phyloP scores from a whole-genome alignment of 64 coral and sea anemone genomes.

The Pocillopora verrucosa region DNA sequence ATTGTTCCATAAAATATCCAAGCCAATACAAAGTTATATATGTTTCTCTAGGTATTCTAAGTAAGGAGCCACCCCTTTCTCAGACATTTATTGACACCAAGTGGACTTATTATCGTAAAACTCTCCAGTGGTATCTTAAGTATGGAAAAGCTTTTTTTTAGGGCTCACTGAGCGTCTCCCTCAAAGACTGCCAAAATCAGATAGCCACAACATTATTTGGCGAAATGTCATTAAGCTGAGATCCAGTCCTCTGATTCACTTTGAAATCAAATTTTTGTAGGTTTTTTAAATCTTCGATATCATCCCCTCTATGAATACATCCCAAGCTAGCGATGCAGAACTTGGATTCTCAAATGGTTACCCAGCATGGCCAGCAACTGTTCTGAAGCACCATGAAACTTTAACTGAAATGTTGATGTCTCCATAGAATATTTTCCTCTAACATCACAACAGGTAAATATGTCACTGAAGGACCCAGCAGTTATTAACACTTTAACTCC shows the following conservation, averaged over 20 bases:
- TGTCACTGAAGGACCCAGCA: no score
- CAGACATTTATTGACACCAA: constrained; percentile 17
- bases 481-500: no score
- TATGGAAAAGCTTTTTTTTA: constrained; percentile 15
- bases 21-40: neutral
- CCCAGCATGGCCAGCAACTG: no score
- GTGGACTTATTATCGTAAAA: neutral
- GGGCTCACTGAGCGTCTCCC: constrained; percentile 1
- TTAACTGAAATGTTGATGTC: neutral
- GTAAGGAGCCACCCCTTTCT: no score
- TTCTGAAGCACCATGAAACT: no score
- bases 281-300: neutral
- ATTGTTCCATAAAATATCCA: neutral
- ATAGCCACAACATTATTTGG: constrained; percentile 17
- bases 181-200: neutral
- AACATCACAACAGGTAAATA: neutral
- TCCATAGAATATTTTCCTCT: neutral
- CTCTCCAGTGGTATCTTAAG: constrained; percentile 14
- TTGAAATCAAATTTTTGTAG: neutral
- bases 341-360: no score
- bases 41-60: no score
- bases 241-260: constrained; percentile 11
- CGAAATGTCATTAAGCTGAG: neutral
- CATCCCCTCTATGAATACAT: constrained; percentile 8
- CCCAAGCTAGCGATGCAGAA: no score